Evolutionary conservation across 2,888 invertebrate genomes (phyloP).

Genomic region (Plutella xylostella): DNA sequence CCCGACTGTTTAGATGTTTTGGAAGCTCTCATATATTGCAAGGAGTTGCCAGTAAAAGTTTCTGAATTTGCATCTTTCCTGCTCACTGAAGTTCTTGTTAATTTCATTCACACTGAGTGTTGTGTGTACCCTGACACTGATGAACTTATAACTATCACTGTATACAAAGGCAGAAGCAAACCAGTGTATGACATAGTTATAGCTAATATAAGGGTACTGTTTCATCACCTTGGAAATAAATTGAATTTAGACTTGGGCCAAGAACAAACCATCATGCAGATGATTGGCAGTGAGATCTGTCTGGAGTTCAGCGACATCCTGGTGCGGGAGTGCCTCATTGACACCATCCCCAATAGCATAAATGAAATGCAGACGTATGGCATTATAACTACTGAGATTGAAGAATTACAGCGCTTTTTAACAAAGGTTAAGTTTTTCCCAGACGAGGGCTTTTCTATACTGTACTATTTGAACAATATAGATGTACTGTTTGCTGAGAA

Average conservation of each 20-base stretch:
- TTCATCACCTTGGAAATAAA: constrained; percentile 68
- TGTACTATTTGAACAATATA: constrained; percentile 79
- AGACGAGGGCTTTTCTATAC: constrained; percentile 66
- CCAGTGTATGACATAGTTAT: constrained; percentile 68
- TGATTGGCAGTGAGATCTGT: constrained; percentile 67
- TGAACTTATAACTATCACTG: constrained; percentile 35
- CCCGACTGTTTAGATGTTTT: constrained; percentile 35
- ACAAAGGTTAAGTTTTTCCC: constrained; percentile 70
- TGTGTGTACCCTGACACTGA: constrained; percentile 49
- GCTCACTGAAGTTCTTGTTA: constrained; percentile 66
- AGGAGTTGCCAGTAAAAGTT: constrained; percentile 55
- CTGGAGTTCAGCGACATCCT: constrained; percentile 73
- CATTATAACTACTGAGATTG: constrained; percentile 72
- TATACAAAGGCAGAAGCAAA: constrained; percentile 45
- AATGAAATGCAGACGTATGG: constrained; percentile 76
- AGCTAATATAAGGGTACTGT: constrained; percentile 64
- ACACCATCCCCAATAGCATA: constrained; percentile 81
- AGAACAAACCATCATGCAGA: constrained; percentile 57
- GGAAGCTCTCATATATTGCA: constrained; percentile 46
- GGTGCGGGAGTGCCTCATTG: constrained; percentile 78
- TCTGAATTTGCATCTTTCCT: constrained; percentile 70
- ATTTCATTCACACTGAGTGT: constrained; percentile 64
- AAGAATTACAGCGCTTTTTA: constrained; percentile 74
- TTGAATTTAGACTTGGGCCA: constrained; percentile 59
- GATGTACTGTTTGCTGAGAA: constrained; percentile 82